Evolutionary conservation across 1,140 invertebrate genomes (phyloP).

Genomic region (Prorops nasuta): DNA sequence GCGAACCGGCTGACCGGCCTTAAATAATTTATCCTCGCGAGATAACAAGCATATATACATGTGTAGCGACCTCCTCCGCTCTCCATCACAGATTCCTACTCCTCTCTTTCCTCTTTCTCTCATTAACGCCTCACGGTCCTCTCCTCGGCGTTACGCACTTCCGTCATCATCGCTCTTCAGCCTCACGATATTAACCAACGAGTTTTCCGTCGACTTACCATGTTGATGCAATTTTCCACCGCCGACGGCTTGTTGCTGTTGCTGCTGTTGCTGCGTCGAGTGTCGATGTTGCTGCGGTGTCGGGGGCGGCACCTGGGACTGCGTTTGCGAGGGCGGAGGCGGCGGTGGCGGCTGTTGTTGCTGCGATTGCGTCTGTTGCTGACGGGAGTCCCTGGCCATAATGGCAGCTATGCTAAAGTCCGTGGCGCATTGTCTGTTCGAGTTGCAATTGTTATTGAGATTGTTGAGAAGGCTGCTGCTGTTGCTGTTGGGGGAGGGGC

Average conservation of each 20-base stretch:
- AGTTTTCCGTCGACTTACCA: no score
- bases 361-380: conserved; percentile 49
- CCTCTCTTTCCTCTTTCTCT: background rate
- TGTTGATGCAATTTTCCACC: conserved; percentile 47
- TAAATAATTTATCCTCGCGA: background rate
- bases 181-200: no score
- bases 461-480: conserved; percentile 46
- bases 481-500: conserved; percentile 42
- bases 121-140: no score
- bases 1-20: background rate
- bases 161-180: no score
- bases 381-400: conserved; percentile 73
- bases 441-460: conserved; percentile 51
- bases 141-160: no score
- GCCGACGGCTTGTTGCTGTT: conserved; percentile 45
- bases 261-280: conserved; percentile 30
- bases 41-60: no score
- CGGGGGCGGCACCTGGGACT: conserved; percentile 47
- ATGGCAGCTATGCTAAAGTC: conserved; percentile 71
- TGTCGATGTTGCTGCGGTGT: conserved; percentile 18
- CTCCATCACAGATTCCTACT: conserved; percentile 11
- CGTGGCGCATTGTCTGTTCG: conserved; percentile 68
- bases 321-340: conserved; percentile 6
- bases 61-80: no score
- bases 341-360: conserved; percentile 15